Percentiles rank a stretch among this genome's conserved stretches.
These are phyloP conservation scores for Hydriomena furcata DNA, from an alignment of 2,888 invertebrate species.

Conservation along the genomic window DNA sequence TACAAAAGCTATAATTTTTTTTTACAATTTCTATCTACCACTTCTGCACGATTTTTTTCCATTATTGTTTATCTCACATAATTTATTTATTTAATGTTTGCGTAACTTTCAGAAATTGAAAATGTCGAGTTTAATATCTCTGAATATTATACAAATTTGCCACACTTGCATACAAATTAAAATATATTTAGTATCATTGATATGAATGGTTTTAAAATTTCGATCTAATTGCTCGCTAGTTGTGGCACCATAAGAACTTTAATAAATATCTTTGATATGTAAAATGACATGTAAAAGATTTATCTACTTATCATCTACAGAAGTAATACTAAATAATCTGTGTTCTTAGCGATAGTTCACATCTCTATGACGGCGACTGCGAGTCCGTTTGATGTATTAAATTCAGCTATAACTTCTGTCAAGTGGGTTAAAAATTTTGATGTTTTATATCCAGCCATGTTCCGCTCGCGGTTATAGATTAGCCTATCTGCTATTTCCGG, in stretches of 20 bases:
- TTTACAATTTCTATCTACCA: constrained; percentile 28
- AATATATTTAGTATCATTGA: constrained; percentile 30
- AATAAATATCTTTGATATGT: constrained; percentile 57
- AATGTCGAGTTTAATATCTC: background rate
- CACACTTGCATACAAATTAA: constrained; percentile 13
- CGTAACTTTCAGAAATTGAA: background rate
- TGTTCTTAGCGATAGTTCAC: background rate
- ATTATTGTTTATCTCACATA: background rate
- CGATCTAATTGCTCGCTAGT: constrained; percentile 46
- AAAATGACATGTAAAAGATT: constrained; percentile 62
- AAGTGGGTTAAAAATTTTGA: no score
- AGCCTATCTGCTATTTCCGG: no score
- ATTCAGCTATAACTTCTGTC: no score
- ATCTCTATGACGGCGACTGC: background rate
- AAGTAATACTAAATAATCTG: constrained; percentile 19
- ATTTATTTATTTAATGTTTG: background rate
- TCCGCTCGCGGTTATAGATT: no score
- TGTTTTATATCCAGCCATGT: no score
- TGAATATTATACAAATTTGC: constrained; percentile 5
- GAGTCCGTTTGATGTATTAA: background rate
- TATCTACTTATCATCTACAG: constrained; percentile 41
- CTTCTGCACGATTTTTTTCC: background rate
- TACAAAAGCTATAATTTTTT: constrained; percentile 53
- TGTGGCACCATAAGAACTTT: constrained; percentile 61
- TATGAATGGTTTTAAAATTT: constrained; percentile 33